Percentiles rank a stretch among this genome's conserved stretches.
Conservation (phyloP, 2,797 vertebrate genomes). For the Manis javanica region DNA sequence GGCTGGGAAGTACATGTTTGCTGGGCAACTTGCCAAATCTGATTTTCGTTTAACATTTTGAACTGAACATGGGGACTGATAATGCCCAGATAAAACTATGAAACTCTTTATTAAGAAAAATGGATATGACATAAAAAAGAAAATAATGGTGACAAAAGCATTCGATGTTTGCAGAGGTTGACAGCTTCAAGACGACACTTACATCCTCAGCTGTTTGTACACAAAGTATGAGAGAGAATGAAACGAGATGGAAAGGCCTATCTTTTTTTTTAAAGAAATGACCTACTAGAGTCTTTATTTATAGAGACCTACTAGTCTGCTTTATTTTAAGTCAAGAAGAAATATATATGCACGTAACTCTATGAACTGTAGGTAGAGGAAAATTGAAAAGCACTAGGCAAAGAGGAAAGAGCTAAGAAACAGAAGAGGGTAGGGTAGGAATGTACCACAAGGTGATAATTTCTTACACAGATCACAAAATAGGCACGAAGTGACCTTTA, state of each 20-base stretch:
- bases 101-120: conserved; percentile 7
- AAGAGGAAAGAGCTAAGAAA: not conserved
- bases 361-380: not conserved
- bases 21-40: not conserved
- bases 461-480: not conserved
- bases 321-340: not conserved
- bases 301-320: not conserved
- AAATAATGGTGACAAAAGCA: not conserved
- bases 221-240: not conserved
- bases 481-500: not conserved
- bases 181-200: not conserved
- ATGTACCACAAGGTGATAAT: not conserved
- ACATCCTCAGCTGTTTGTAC: not conserved
- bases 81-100: conserved; percentile 1
- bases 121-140: not conserved
- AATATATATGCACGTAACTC: not conserved
- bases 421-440: not conserved
- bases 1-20: not conserved
- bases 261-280: not conserved
- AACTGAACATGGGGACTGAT: not conserved
- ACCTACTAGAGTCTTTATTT: no score
- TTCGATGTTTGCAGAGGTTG: not conserved
- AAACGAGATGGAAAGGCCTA: not conserved
- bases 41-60: conserved; percentile 47
- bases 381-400: not conserved